Conservation (phyloP, 2,797 vertebrate species). For the Alfaro cultratus region DNA sequence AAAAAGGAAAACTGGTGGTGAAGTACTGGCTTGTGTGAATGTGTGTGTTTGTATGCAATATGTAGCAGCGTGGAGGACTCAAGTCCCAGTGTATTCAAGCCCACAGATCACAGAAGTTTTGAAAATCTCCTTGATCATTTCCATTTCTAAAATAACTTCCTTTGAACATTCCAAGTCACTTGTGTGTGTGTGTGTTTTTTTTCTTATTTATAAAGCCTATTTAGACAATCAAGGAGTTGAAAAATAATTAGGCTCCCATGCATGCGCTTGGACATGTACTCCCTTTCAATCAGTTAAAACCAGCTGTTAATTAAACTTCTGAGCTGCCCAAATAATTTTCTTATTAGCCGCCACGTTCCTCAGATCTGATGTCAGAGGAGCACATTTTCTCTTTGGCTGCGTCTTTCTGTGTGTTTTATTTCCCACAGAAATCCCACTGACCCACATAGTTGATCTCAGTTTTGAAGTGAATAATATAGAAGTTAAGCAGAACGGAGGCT, state of each 20-base stretch:
- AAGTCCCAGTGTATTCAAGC: slow-evolving; percentile 58
- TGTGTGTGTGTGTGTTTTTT: slow-evolving; percentile 30
- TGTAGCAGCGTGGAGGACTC: slow-evolving; percentile 37
- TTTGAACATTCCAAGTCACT: slow-evolving; percentile 81
- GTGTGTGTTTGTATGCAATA: slow-evolving; percentile 26
- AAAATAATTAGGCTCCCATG: slow-evolving; percentile 78
- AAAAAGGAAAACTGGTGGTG: slow-evolving; percentile 53
- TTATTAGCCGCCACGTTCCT: slow-evolving; percentile 77
- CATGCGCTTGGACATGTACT: slow-evolving; percentile 72
- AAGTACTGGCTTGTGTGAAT: slow-evolving; percentile 22
- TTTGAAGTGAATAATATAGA: slow-evolving; percentile 72
- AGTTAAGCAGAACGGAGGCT: slow-evolving; percentile 59
- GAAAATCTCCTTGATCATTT: slow-evolving; percentile 73
- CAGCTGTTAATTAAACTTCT: slow-evolving; percentile 83
- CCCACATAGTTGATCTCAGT: slow-evolving; percentile 82
- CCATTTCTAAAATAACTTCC: slow-evolving; percentile 70
- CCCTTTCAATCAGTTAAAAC: slow-evolving; percentile 81
- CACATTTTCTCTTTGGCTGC: slow-evolving; percentile 72
- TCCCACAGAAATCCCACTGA: slow-evolving; percentile 78
- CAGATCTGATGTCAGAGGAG: slow-evolving; percentile 82
- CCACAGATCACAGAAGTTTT: slow-evolving; percentile 65
- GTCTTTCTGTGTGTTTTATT: slow-evolving; percentile 38
- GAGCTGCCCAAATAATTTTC: slow-evolving; percentile 79
- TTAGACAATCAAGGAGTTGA: slow-evolving; percentile 78
- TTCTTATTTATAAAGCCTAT: slow-evolving; percentile 82